phyloP scores from a whole-genome alignment of 1,140 invertebrate species.

The Zaprionus davidi region DNA sequence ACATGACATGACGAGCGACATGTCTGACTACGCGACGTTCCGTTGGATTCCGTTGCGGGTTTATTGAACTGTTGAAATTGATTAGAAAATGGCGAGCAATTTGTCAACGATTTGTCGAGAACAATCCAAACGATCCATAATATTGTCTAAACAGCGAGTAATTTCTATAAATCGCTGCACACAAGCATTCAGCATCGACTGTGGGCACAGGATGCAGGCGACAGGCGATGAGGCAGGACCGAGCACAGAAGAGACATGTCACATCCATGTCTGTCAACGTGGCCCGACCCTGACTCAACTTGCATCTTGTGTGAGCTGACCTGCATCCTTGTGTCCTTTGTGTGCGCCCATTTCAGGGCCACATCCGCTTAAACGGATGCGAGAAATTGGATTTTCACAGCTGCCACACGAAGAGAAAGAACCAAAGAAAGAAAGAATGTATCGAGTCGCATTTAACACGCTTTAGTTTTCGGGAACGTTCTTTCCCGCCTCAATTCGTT shows the following conservation, averaged over 20 bases:
- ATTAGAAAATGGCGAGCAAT: conserved; percentile 65
- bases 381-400: conserved; percentile 80
- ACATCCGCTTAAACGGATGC: conserved; percentile 67
- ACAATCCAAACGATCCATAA: conserved; percentile 34
- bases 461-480: conserved; percentile 48
- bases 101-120: conserved; percentile 31
- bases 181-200: conserved; percentile 1
- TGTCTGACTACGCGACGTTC: background rate
- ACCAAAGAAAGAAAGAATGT: too few relatives aligned
- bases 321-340: conserved; percentile 49
- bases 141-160: conserved; percentile 48
- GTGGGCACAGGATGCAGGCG: conserved; percentile 31
- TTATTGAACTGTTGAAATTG: conserved; percentile 65
- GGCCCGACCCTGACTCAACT: conserved; percentile 31
- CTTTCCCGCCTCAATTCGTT: conserved; percentile 38
- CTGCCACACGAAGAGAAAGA: conserved; percentile 44
- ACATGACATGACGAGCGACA: conserved; percentile 43
- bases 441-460: conserved; percentile 58
- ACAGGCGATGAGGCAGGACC: conserved; percentile 36
- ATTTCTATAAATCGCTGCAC: conserved; percentile 39
- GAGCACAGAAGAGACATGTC: conserved; percentile 66
- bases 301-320: conserved; percentile 32
- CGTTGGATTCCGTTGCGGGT: conserved; percentile 12
- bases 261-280: conserved; percentile 59
- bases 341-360: conserved; percentile 34